phyloP scores from a whole-genome alignment of 2,113 vertebrate genomes.

The Corynorhinus townsendii region DNA sequence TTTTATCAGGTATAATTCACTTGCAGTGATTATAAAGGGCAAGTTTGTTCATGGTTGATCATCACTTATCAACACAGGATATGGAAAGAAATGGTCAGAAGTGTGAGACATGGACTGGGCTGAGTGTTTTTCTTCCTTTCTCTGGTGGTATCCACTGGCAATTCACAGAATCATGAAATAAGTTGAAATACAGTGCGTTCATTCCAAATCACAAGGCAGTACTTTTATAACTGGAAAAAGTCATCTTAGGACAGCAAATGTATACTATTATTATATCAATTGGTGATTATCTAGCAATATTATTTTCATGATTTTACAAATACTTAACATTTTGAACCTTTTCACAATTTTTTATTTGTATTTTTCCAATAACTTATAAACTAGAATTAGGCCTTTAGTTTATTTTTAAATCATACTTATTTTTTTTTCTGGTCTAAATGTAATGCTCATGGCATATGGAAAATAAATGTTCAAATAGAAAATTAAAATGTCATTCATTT shows the following conservation, averaged over 20 bases:
- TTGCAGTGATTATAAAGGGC: background rate
- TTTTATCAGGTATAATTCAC: background rate
- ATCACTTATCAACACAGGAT: background rate
- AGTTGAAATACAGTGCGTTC: background rate
- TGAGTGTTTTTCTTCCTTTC: background rate
- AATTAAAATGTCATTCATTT: constrained; percentile 3
- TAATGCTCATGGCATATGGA: background rate
- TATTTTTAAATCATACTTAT: background rate
- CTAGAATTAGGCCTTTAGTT: background rate
- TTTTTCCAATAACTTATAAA: background rate
- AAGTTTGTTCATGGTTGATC: background rate
- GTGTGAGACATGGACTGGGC: background rate
- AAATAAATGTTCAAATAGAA: background rate
- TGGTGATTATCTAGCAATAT: background rate
- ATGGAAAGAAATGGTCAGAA: background rate
- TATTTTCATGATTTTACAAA: background rate
- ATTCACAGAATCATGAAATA: background rate
- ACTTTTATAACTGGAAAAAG: background rate
- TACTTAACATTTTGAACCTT: background rate
- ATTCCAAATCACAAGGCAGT: background rate
- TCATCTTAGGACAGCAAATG: background rate
- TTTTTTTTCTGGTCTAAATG: background rate
- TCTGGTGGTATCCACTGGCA: background rate
- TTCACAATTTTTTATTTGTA: background rate
- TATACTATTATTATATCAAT: background rate